phyloP scores from a whole-genome alignment of 2,113 vertebrate genomes.

The Archocentrus centrarchus region DNA sequence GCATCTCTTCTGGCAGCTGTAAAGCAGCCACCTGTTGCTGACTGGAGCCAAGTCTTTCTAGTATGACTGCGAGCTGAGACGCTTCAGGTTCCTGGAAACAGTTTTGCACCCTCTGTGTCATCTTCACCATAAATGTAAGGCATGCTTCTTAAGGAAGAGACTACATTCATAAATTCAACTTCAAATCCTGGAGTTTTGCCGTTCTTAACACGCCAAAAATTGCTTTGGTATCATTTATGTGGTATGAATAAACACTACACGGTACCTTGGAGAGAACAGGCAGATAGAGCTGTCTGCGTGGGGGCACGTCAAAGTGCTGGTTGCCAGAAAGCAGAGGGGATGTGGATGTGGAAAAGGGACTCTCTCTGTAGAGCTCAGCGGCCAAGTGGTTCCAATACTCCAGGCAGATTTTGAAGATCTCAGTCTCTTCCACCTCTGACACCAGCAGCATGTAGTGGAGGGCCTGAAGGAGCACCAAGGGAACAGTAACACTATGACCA shows the following conservation, averaged over 20 bases:
- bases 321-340: constrained; percentile 95
- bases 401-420: constrained; percentile 99
- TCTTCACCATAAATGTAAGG: background rate
- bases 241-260: background rate
- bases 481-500: background rate
- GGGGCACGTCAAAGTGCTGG: constrained; percentile 97
- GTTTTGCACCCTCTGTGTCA: background rate
- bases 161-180: background rate
- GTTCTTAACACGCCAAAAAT: background rate
- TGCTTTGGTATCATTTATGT: background rate
- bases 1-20: constrained; percentile 38
- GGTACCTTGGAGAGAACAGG: constrained; percentile 96
- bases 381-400: constrained; percentile 99
- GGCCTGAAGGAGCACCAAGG: constrained; percentile 79
- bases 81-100: constrained; percentile 1
- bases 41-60: constrained; percentile 48
- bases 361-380: constrained; percentile 96
- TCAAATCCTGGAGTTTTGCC: background rate
- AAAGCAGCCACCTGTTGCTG: constrained; percentile 44
- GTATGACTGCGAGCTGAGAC: constrained; percentile 19
- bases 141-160: background rate
- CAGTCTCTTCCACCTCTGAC: constrained; percentile 98
- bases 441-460: constrained; percentile 99
- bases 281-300: constrained; percentile 94
- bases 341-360: constrained; percentile 94